Conservation (phyloP, 2,113 vertebrate species). For the Promerops cafer region DNA sequence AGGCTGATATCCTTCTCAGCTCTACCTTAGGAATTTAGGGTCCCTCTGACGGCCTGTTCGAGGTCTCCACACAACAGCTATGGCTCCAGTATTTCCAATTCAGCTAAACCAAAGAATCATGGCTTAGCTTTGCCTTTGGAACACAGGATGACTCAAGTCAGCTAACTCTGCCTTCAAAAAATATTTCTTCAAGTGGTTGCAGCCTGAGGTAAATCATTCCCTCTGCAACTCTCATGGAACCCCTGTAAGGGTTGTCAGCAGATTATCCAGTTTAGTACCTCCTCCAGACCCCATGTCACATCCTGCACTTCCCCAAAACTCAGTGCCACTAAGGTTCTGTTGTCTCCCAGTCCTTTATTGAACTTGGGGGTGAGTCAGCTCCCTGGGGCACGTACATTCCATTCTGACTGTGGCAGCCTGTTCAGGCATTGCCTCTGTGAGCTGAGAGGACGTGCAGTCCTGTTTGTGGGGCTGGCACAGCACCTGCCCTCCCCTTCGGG, state of each 20-base stretch:
- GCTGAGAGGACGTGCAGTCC: neutral
- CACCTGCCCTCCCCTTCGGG: conserved; percentile 12
- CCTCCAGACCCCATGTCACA: neutral
- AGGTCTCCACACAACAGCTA: neutral
- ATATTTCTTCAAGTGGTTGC: neutral
- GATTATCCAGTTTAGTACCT: neutral
- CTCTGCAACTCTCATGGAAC: neutral
- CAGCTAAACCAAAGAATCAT: neutral
- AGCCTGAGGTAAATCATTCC: neutral
- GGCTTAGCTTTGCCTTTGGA: neutral
- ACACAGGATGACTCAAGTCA: accelerated
- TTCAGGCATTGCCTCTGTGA: neutral
- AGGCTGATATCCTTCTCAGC: neutral
- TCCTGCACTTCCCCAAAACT: neutral
- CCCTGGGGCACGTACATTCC: neutral
- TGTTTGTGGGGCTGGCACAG: neutral
- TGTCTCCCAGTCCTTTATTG: neutral
- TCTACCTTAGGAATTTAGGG: neutral
- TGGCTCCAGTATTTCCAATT: neutral
- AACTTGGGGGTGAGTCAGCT: conserved; percentile 12
- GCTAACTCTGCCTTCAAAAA: neutral
- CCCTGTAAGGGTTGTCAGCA: neutral
- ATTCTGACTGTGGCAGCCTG: neutral
- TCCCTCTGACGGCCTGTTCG: neutral
- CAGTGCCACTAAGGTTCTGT: neutral